Evolutionary conservation across 2,797 vertebrate species (phyloP), one percentile per base, ranked within the genome.

Genomic region (Chloroceryle inda): DNA sequence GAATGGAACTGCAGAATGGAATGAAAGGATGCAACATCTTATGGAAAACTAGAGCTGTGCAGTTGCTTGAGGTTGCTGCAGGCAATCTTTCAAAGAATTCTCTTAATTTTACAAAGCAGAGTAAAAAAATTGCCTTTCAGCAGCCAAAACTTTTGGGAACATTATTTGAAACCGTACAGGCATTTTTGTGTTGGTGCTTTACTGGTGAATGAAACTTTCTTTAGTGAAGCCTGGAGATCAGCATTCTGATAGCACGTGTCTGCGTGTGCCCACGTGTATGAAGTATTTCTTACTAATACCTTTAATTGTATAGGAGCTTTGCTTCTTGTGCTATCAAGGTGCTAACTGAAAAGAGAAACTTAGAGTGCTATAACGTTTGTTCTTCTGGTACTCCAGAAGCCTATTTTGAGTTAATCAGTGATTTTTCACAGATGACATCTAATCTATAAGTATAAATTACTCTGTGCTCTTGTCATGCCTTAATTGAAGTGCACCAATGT

Each of bases 371-470:
- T 97, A 96, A 88, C 95, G 3, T 96, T 97, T 94, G 95, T 96
- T 96, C 86, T 71, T 69, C 95, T 97, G 92, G 64, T 96, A 59
- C 96, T 97, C 94, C 94, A 95, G 96, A 96, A 97, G 76, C 97
- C 88, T 82, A 80, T 89, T 97, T 97, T 84, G 95, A 98, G 93
- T 98, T 98, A 98, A 98, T 98, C 71, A 5, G 97, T 40, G 91
- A 98, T 98, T 98, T 98, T 98, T 98, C 98, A 98, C 94, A 91
- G 93, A 68, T 2, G 95, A 97, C 98, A 98, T 97, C 97, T 98
- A 98, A 98, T 98, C 98, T 97, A 97, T 98, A 97, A 96, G 92
- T 97, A 98, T 98, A 98, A 98, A 98, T 98, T 98, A 98, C 98
- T 98, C 98, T 98, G 95, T 95, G 96, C 94, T 98, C 97, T 95